Conservation (phyloP, 2,113 vertebrate species). For the Empidonax traillii region DNA sequence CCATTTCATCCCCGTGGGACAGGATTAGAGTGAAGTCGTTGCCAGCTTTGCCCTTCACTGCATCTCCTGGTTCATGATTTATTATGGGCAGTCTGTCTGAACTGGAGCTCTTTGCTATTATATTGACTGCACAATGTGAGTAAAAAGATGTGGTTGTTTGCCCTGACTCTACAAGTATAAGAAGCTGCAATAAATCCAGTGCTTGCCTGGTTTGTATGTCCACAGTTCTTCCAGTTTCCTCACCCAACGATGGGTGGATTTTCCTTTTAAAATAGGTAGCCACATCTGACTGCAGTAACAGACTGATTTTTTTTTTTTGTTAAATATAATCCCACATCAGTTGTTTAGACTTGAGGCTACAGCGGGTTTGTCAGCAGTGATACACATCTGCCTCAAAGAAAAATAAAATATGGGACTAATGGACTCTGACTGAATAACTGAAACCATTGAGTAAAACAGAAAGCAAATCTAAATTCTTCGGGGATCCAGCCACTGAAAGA, state of each 20-base stretch:
- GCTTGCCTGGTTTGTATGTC: neutral
- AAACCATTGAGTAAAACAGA: neutral
- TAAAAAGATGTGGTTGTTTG: neutral
- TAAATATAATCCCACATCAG: neutral
- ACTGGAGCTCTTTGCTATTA: neutral
- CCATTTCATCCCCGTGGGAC: neutral
- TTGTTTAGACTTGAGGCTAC: neutral
- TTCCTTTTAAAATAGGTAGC: neutral
- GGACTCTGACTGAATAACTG: neutral
- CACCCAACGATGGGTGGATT: neutral
- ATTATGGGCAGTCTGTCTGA: neutral
- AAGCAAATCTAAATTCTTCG: neutral
- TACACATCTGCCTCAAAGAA: neutral
- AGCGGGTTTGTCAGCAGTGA: neutral
- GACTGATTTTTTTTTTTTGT: neutral
- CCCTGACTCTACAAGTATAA: fast-evolving
- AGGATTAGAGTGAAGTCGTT: neutral
- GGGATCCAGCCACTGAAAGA: neutral
- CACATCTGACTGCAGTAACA: neutral
- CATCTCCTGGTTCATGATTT: neutral
- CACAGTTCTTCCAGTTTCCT: neutral
- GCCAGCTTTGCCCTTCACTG: neutral
- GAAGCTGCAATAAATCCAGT: neutral
- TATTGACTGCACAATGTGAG: neutral
- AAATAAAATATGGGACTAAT: neutral